Percentiles rank a stretch among this genome's conserved stretches.
Conservation (phyloP, 2,888 invertebrate genomes). For the Ptychoptera albimana region DNA sequence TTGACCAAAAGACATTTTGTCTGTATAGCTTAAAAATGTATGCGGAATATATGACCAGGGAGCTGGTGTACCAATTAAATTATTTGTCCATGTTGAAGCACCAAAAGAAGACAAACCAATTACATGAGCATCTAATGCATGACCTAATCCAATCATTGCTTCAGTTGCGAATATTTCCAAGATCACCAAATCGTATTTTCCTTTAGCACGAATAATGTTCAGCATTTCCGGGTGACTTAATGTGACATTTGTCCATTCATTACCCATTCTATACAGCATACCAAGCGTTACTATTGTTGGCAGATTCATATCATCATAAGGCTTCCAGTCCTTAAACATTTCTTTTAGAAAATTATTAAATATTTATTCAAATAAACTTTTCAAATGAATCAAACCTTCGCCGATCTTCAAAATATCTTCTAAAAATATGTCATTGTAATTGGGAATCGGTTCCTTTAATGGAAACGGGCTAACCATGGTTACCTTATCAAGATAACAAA, state of each 20-base stretch:
- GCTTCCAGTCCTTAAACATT: no score
- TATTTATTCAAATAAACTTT: background rate
- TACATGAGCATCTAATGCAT: slow-evolving; percentile 22
- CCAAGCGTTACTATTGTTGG: no score
- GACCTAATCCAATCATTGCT: slow-evolving; percentile 18
- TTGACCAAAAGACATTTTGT: slow-evolving; percentile 1
- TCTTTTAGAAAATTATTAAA: background rate
- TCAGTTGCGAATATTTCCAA: slow-evolving; percentile 27
- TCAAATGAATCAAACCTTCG: background rate
- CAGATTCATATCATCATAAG: no score
- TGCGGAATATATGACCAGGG: slow-evolving; percentile 4
- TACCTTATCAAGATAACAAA: background rate
- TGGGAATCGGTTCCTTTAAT: slow-evolving; percentile 16
- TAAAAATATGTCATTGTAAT: slow-evolving; percentile 14
- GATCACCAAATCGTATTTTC: slow-evolving; percentile 27
- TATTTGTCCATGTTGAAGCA: background rate
- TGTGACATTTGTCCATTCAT: slow-evolving; percentile 14
- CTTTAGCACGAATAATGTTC: slow-evolving; percentile 19
- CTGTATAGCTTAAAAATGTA: slow-evolving; percentile 1
- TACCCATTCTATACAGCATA: slow-evolving; percentile 14
- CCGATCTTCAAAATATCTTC: slow-evolving; percentile 12
- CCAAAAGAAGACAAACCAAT: slow-evolving; percentile 16
- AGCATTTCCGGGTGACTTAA: slow-evolving; percentile 15
- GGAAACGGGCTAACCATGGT: slow-evolving; percentile 16
- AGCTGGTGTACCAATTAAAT: background rate